Conservation (phyloP, 2,888 invertebrate species). For the Erpobdella octoculata region DNA sequence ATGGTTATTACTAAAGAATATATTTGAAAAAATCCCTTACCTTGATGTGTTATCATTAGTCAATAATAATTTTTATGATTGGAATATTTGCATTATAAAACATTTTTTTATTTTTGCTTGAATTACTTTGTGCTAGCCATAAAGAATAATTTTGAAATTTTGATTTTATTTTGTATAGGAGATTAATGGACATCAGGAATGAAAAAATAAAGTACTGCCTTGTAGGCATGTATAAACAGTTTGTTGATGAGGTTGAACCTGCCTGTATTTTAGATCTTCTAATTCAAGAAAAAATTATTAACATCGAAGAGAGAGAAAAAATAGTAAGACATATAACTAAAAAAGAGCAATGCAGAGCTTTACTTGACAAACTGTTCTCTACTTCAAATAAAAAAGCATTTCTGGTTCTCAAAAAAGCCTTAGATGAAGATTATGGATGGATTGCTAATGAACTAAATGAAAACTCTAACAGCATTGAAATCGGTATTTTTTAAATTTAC, state of each 20-base stretch:
- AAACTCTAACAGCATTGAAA: background rate
- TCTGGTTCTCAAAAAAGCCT: conserved; percentile 12
- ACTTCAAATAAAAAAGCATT: conserved; percentile 17
- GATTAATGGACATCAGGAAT: background rate
- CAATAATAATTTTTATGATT: too few species aligned
- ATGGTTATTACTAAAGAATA: too few species aligned
- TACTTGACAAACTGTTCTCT: conserved; percentile 27
- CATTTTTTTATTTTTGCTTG: too few species aligned
- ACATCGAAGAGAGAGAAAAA: conserved; percentile 20
- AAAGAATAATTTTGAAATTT: too few species aligned
- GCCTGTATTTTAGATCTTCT: conserved; percentile 23
- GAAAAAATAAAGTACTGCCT: conserved; percentile 15
- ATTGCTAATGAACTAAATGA: conserved; percentile 16
- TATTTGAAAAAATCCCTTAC: too few species aligned
- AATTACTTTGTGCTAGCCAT: too few species aligned
- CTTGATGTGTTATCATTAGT: too few species aligned
- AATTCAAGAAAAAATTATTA: conserved; percentile 29
- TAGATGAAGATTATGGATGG: conserved; percentile 22
- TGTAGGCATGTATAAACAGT: conserved; percentile 22
- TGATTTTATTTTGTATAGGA: too few species aligned
- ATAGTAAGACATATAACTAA: conserved; percentile 13
- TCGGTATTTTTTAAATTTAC: background rate
- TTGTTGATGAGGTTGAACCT: conserved; percentile 26
- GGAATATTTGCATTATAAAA: too few species aligned
- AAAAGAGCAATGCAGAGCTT: conserved; percentile 25